Conservation (phyloP, 2,888 invertebrate genomes). For the Yponomeuta cagnagella region DNA sequence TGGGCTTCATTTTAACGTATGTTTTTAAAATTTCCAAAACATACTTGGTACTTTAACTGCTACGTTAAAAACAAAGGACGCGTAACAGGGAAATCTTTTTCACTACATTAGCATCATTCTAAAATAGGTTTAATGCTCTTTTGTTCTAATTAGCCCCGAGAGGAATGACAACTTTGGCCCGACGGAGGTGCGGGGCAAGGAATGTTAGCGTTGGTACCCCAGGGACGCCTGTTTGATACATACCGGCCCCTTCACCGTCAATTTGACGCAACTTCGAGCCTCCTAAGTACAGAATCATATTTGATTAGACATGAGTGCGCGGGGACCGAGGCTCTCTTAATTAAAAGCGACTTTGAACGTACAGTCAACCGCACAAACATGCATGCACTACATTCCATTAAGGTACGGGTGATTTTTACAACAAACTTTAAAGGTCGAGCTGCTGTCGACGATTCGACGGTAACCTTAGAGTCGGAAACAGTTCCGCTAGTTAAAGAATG, state of each 20-base stretch:
- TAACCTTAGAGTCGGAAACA: no score
- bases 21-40: no score
- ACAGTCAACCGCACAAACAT: background rate
- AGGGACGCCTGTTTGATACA: slow-evolving; percentile 45
- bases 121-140: slow-evolving; percentile 61
- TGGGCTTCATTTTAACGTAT: no score
- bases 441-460: no score
- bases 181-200: slow-evolving; percentile 32
- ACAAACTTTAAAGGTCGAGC: no score
- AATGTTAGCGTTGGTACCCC: slow-evolving; percentile 34
- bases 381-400: no score
- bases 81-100: slow-evolving; percentile 32
- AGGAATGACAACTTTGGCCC: slow-evolving; percentile 44
- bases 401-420: no score
- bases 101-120: slow-evolving; percentile 50
- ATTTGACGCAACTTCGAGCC: slow-evolving; percentile 16
- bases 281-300: slow-evolving; percentile 14
- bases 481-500: no score
- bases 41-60: background rate
- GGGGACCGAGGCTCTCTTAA: background rate
- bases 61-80: background rate
- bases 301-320: slow-evolving; percentile 8
- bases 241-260: slow-evolving; percentile 29
- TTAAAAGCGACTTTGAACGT: slow-evolving; percentile 5
- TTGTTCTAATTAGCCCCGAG: slow-evolving; percentile 63